Evolutionary conservation across 2,113 vertebrate species (phyloP).

Genomic region (Oenanthe melanoleuca): DNA sequence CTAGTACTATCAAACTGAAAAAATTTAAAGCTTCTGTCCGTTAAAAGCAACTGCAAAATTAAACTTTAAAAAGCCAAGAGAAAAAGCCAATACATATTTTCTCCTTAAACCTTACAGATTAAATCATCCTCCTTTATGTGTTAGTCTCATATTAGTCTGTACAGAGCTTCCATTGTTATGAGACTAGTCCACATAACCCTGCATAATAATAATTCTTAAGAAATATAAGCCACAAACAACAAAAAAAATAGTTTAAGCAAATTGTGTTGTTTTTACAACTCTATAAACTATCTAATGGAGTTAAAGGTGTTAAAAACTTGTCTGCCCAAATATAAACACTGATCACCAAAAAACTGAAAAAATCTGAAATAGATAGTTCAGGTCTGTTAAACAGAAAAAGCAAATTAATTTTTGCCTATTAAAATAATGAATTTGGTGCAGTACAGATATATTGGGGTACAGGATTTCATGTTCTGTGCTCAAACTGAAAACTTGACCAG

Average conservation of each 20-base stretch:
- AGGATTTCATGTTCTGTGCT: background rate
- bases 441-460: background rate
- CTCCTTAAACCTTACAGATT: background rate
- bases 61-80: background rate
- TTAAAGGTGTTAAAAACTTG: background rate
- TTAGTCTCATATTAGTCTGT: background rate
- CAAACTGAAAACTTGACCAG: slow-evolving; percentile 50
- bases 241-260: background rate
- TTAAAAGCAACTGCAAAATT: background rate
- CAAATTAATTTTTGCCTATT: background rate
- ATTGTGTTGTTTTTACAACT: background rate
- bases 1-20: background rate
- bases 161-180: background rate
- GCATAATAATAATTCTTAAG: background rate
- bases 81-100: background rate
- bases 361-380: background rate
- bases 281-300: background rate
- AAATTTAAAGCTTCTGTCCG: background rate
- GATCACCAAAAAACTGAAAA: background rate
- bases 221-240: background rate
- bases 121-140: background rate
- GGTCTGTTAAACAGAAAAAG: background rate
- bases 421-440: background rate
- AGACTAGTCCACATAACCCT: background rate
- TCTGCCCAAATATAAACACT: background rate